phyloP scores from a whole-genome alignment of 1,140 invertebrate genomes.

The Halesus radiatus region DNA sequence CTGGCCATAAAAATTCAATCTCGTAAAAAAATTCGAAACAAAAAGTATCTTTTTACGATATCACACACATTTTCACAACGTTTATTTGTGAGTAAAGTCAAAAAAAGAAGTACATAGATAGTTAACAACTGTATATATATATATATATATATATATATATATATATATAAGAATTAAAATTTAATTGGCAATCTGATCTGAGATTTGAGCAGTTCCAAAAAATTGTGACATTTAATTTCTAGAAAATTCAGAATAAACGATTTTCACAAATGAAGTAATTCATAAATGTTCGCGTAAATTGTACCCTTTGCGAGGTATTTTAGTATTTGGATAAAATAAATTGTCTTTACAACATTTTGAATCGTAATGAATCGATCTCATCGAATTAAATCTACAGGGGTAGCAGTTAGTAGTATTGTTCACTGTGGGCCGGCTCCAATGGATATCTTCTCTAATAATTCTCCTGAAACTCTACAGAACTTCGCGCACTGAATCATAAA shows the following conservation, averaged over 20 bases:
- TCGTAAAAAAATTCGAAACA: no score
- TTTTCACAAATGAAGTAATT: neutral
- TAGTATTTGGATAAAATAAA: conserved; percentile 21
- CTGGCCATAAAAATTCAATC: no score
- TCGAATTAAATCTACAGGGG: conserved; percentile 34
- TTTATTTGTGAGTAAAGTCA: no score
- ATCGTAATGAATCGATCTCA: conserved; percentile 36
- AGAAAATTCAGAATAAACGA: neutral
- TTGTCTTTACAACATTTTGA: conserved; percentile 10
- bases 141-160: no score
- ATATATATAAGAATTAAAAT: no score
- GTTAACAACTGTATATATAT: no score
- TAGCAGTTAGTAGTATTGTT: conserved; percentile 3
- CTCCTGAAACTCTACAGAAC: no score
- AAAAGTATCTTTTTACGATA: no score
- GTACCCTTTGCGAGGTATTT: neutral
- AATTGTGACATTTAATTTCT: conserved; percentile 22
- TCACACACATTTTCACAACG: no score
- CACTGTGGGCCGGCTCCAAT: conserved; percentile 1
- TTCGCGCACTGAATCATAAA: no score
- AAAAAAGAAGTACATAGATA: no score
- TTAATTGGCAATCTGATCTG: neutral
- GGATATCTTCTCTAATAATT: neutral
- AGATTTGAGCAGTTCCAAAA: neutral
- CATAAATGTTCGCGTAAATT: conserved; percentile 1